phyloP scores from a whole-genome alignment of 2,113 vertebrate species.

The Poecile atricapillus region DNA sequence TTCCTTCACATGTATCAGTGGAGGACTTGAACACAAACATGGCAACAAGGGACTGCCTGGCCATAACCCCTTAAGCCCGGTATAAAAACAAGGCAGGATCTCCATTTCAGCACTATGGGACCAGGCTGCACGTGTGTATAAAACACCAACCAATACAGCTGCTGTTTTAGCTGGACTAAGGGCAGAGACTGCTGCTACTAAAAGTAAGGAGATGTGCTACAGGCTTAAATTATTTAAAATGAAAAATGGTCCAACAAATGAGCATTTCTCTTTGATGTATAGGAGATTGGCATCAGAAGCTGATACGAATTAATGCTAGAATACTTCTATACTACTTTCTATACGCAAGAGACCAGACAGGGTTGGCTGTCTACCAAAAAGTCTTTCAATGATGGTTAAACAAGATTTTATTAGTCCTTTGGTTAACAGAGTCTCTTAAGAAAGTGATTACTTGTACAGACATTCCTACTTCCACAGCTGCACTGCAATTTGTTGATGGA shows the following conservation, averaged over 20 bases:
- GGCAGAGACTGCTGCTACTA: neutral
- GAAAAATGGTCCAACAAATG: neutral
- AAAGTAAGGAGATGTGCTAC: neutral
- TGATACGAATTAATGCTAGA: neutral
- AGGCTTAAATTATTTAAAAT: neutral
- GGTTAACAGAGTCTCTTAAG: neutral
- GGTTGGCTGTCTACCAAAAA: neutral
- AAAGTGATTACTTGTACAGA: neutral
- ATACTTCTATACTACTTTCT: neutral
- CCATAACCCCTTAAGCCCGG: neutral
- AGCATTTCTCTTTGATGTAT: neutral
- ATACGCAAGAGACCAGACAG: neutral
- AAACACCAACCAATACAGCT: neutral
- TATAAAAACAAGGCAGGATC: neutral
- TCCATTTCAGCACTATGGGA: neutral
- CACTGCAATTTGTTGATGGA: neutral
- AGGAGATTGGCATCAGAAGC: neutral
- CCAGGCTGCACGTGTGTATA: accelerated
- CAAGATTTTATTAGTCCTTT: neutral
- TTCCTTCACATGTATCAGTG: neutral
- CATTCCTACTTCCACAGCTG: neutral
- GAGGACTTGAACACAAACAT: neutral
- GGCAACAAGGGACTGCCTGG: neutral
- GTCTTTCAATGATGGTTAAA: neutral
- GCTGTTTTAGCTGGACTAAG: neutral